phyloP scores from a whole-genome alignment of 2,113 vertebrate genomes.

The Cyphomyrus discorhynchus region DNA sequence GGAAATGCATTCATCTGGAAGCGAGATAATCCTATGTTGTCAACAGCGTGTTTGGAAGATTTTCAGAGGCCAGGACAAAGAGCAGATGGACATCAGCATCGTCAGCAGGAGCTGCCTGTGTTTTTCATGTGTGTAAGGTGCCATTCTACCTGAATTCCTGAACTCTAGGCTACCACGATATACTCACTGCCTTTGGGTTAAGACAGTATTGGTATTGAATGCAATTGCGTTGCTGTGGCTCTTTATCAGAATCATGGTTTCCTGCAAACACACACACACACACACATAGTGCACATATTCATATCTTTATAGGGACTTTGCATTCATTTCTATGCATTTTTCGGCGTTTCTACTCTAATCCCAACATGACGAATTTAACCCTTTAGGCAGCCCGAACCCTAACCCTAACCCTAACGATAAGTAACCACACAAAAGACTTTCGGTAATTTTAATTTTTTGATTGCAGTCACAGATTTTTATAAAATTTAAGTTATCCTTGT shows the following conservation, averaged over 20 bases:
- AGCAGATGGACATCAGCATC: background rate
- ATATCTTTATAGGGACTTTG: background rate
- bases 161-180: background rate
- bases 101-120: conserved; percentile 10
- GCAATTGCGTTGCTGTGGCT: background rate
- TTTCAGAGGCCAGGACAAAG: conserved; percentile 6
- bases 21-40: conserved; percentile 22
- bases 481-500: background rate
- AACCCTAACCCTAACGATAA: background rate
- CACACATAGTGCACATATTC: background rate
- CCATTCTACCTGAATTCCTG: background rate
- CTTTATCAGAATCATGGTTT: background rate
- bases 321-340: background rate
- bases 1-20: conserved; percentile 21
- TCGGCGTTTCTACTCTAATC: too few relatives aligned
- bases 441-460: background rate
- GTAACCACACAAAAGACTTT: background rate
- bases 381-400: background rate
- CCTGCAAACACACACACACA: background rate
- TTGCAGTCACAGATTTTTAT: background rate
- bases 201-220: background rate
- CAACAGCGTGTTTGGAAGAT: conserved; percentile 7
- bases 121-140: background rate
- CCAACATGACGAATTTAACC: too few relatives aligned
- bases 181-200: background rate